Conservation (phyloP, 2,113 vertebrate species). For the Bos javanicus region DNA sequence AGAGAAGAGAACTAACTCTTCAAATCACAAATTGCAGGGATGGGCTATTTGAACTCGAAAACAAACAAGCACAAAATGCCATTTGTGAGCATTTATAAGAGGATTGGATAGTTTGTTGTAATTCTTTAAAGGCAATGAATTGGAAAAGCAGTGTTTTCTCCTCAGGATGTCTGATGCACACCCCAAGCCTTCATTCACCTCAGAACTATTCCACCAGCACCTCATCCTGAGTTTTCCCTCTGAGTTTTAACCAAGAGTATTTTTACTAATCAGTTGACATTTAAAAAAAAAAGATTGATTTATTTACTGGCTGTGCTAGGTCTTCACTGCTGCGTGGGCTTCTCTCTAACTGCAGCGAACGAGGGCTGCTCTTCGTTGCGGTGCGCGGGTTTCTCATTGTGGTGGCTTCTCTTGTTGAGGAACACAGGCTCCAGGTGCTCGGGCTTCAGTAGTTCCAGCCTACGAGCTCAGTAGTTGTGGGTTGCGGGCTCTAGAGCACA, state of each 20-base stretch:
- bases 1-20: neutral
- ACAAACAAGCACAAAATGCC: neutral
- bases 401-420: neutral
- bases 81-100: neutral
- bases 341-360: neutral
- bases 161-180: neutral
- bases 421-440: neutral
- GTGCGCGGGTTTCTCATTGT: neutral
- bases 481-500: neutral
- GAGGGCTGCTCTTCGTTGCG: rapidly evolving
- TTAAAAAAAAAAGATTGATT: neutral
- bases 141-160: neutral
- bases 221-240: neutral
- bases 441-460: neutral
- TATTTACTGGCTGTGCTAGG: neutral
- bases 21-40: neutral
- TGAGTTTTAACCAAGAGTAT: neutral
- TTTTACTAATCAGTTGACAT: neutral
- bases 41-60: neutral
- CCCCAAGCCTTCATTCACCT: neutral
- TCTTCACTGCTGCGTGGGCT: neutral
- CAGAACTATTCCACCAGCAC: neutral
- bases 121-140: neutral
- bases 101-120: neutral
- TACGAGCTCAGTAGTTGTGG: neutral